phyloP scores from a whole-genome alignment of 2,797 vertebrate species.

The Pipistrellus kuhlii region DNA sequence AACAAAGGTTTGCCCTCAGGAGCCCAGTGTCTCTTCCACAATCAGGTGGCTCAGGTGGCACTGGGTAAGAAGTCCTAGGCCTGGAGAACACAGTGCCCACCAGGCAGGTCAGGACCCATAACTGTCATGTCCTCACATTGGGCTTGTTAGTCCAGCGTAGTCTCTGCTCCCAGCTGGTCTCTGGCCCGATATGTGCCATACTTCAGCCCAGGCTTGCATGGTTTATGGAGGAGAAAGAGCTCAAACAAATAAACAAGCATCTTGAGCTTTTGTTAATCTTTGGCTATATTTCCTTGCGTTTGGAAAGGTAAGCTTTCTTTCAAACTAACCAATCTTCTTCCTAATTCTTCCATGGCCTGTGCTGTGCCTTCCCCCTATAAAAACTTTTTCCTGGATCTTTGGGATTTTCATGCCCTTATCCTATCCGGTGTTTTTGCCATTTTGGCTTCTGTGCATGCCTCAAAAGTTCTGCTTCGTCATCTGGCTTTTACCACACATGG shows the following conservation, averaged over 20 bases:
- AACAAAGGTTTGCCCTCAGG: background rate
- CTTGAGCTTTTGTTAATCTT: background rate
- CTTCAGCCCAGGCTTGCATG: background rate
- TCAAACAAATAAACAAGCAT: background rate
- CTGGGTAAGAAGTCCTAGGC: background rate
- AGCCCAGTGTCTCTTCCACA: fast-evolving
- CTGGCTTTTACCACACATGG: background rate
- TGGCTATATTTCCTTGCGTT: background rate
- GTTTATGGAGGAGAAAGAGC: background rate
- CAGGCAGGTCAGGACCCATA: background rate
- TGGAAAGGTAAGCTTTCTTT: background rate
- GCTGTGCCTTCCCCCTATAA: too few species aligned
- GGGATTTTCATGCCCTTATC: too few species aligned
- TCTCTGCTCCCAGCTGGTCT: background rate
- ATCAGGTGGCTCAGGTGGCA: background rate
- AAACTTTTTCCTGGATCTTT: background rate
- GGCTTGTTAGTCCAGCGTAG: background rate
- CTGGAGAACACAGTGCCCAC: background rate
- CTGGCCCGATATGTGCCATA: background rate
- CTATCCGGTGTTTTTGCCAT: background rate
- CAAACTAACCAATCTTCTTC: background rate
- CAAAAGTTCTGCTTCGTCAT: background rate
- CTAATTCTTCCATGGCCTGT: background rate
- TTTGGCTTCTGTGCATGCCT: background rate
- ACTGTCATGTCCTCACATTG: background rate